Base-by-base conservation (phyloP, 2,888 invertebrate genomes). In the Ellobium chinense region DNA sequence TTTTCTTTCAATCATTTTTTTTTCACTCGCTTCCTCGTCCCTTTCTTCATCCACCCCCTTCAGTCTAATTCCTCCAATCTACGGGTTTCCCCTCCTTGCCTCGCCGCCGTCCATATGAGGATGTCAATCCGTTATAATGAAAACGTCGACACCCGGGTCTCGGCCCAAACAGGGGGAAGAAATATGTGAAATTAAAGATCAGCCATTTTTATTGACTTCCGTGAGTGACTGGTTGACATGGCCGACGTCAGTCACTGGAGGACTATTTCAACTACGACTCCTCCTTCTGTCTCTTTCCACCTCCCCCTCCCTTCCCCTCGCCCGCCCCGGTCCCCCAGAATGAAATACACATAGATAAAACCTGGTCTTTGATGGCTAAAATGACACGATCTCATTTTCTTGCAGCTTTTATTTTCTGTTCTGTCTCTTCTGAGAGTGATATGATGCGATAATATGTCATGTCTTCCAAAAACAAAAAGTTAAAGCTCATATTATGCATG, bases 181-280 rank as follows among this genome's bases (percentile, higher is more conserved):
- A 74, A 46, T 74, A 63, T 74, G 74, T 29, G 63, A 74, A 74
- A 74, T 74, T 74, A 74, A 74, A 74, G 27, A 74, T 39, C 63
- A 54, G 74, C 63, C 46, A 34, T 74, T 62, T n/a, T 74, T 74
- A 74, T 62, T 63, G 74, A 63, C 74, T 74, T 74, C 74, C 63
- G 62, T 31, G 63, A 74, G 37, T 46, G 62, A 74, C 62, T 63
- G 46, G 31, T n/a, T n/a, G n/a, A n/a, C 18, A 9, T 14, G 18
- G n/a, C n/a, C n/a, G n/a, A n/a, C n/a, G n/a, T n/a, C 54, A 14
- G 12, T 54, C 54, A 14, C 54, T 54, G 46, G 46, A 12, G 46
- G 18, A 7, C 9, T 46, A 18, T 46, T 7, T 46, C 46, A 46
- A 18, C 46, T 18, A 46, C 46, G 46, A 12, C 46, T 46, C 46